phyloP scores from a whole-genome alignment of 2,113 vertebrate genomes.

The Lichenostomus cassidix region DNA sequence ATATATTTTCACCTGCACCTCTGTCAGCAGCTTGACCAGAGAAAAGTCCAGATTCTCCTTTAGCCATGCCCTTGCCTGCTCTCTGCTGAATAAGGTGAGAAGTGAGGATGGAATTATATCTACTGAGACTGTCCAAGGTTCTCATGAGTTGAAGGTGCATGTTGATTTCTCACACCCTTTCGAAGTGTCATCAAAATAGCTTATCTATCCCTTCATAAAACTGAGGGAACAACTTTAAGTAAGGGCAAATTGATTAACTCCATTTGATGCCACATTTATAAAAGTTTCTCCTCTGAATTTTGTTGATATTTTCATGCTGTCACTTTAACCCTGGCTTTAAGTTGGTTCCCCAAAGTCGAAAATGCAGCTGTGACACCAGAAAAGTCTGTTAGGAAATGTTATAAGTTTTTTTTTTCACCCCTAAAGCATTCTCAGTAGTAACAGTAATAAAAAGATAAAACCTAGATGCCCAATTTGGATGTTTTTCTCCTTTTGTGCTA shows the following conservation, averaged over 20 bases:
- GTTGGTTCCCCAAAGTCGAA: background rate
- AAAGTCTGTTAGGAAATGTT: background rate
- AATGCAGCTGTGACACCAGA: background rate
- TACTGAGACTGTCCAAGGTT: background rate
- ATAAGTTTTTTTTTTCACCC: accelerated
- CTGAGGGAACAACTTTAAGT: background rate
- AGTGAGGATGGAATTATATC: background rate
- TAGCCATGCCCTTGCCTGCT: background rate
- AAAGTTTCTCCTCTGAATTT: background rate
- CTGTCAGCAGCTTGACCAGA: background rate
- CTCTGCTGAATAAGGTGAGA: background rate
- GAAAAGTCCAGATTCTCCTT: background rate
- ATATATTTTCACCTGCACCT: background rate
- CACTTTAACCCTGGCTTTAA: background rate
- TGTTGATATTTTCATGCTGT: background rate
- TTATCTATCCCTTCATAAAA: background rate
- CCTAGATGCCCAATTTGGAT: background rate
- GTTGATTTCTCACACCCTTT: background rate
- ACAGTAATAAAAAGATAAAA: background rate
- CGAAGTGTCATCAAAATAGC: background rate
- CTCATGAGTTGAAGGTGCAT: accelerated
- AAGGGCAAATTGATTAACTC: background rate
- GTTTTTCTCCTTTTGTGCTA: background rate
- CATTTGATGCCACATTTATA: background rate
- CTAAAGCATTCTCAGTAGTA: background rate